phyloP scores from a whole-genome alignment of 2,113 vertebrate genomes.

The human (Homo sapiens) region DNA sequence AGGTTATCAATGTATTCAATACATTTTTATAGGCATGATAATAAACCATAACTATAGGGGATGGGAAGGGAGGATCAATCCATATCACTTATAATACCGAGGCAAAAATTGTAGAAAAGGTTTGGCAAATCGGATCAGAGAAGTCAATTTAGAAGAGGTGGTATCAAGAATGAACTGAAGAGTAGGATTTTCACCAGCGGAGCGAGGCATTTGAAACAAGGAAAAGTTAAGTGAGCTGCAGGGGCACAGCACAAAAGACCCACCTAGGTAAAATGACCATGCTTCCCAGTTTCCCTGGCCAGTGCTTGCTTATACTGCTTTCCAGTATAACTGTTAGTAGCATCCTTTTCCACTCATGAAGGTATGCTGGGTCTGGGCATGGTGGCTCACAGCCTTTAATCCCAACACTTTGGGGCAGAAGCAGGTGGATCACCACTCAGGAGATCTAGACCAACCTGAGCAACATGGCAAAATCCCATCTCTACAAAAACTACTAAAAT shows the following conservation, averaged over 20 bases:
- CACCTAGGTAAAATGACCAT: too few relatives aligned
- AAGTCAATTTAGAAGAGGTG: not conserved
- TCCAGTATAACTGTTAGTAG: not conserved
- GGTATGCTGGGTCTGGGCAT: not conserved
- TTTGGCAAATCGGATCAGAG: not conserved
- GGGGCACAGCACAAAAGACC: not conserved
- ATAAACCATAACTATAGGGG: not conserved
- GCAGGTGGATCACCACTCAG: too few relatives aligned
- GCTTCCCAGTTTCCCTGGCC: not conserved
- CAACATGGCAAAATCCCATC: too few relatives aligned
- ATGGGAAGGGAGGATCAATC: not conserved
- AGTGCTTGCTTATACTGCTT: not conserved
- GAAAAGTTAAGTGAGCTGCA: not conserved
- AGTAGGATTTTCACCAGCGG: not conserved
- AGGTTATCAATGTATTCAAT: not conserved
- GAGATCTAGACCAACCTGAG: too few relatives aligned
- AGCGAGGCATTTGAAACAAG: not conserved
- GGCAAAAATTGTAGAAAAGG: not conserved
- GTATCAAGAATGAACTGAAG: not conserved
- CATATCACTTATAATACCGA: not conserved
- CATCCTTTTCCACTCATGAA: not conserved
- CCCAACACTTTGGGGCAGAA: too few relatives aligned
- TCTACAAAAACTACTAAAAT: too few relatives aligned
- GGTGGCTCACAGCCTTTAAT: too few relatives aligned
- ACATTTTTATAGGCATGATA: not conserved